Evolutionary conservation across 1,140 invertebrate species (phyloP).

Genomic region (Muscidifurax raptorellus): DNA sequence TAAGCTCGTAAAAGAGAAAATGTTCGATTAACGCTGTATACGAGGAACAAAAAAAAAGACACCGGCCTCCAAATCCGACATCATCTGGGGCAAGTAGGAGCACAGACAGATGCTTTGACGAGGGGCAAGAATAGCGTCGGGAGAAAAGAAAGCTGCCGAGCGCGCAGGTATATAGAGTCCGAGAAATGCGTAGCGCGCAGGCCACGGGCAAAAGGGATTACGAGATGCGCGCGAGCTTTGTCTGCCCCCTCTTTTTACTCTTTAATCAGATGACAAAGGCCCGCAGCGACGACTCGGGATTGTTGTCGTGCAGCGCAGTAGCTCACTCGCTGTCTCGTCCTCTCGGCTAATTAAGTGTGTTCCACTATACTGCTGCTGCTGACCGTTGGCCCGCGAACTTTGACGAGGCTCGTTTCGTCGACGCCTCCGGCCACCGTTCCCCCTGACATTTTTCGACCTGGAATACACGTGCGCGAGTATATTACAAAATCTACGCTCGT

Average conservation of each 20-base stretch:
- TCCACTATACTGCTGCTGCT: not conserved
- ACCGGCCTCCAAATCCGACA: too few species aligned
- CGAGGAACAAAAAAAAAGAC: too few species aligned
- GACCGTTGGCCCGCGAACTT: not conserved
- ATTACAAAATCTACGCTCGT: too few species aligned
- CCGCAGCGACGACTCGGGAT: not conserved
- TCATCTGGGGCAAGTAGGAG: too few species aligned
- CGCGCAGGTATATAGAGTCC: not conserved
- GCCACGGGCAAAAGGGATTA: constrained; percentile 9
- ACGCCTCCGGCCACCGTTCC: not conserved
- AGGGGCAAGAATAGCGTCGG: not conserved
- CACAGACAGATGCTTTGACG: not conserved
- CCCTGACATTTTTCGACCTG: not conserved
- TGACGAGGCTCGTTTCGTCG: not conserved
- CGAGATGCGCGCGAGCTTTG: not conserved
- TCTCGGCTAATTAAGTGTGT: too few species aligned
- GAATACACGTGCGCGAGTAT: too few species aligned
- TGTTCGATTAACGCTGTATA: too few species aligned
- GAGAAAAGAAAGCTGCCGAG: not conserved
- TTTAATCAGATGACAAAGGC: constrained; percentile 35
- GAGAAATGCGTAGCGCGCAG: too few species aligned
- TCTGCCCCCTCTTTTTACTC: not conserved
- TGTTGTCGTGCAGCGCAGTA: not conserved
- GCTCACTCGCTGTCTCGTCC: too few species aligned
- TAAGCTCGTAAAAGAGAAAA: too few species aligned